These are phyloP conservation scores for Epizoanthus ramosus DNA, from an alignment of 92 coral and sea anemone genomes.

Conservation along the genomic window DNA sequence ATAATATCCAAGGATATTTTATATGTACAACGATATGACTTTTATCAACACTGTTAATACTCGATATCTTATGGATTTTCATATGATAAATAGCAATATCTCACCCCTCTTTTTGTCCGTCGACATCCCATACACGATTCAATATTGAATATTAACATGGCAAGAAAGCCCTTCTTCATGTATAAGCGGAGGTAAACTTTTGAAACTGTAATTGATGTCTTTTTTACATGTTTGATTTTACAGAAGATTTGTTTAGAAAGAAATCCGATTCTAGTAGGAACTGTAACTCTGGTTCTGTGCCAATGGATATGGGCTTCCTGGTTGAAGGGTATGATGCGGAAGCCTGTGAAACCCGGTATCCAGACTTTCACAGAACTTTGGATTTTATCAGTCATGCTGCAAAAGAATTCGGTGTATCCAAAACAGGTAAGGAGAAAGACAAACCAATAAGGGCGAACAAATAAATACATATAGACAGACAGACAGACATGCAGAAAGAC, in stretches of 20 bases:
- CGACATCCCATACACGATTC: too few relatives aligned
- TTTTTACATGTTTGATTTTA: not conserved
- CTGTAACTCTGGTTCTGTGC: conserved; percentile 1
- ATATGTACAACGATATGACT: too few relatives aligned
- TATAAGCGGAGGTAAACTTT: too few relatives aligned
- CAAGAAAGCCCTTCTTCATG: too few relatives aligned
- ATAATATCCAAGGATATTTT: too few relatives aligned
- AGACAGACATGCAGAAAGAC: not conserved
- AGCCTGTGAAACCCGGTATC: conserved; percentile 7
- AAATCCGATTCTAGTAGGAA: not conserved
- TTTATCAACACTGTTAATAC: too few relatives aligned
- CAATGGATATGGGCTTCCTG: conserved; percentile 27
- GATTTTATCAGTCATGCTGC: conserved; percentile 5
- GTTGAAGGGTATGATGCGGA: conserved; percentile 23
- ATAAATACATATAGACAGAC: not conserved
- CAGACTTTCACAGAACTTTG: conserved; percentile 23
- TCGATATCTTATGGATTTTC: too few relatives aligned
- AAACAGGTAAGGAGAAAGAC: not conserved
- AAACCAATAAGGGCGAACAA: not conserved
- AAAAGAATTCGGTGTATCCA: conserved; percentile 9
- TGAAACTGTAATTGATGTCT: too few relatives aligned
- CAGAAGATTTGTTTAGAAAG: conserved; percentile 36
- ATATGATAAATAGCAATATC: too few relatives aligned
- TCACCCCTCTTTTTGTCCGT: too few relatives aligned
- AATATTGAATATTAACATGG: too few relatives aligned